A percentile compares a stretch with the other conserved stretches of the same genome.
These are phyloP conservation scores for Climacteris rufus DNA, from an alignment of 2,113 vertebrate genomes.

Conservation along the genomic window DNA sequence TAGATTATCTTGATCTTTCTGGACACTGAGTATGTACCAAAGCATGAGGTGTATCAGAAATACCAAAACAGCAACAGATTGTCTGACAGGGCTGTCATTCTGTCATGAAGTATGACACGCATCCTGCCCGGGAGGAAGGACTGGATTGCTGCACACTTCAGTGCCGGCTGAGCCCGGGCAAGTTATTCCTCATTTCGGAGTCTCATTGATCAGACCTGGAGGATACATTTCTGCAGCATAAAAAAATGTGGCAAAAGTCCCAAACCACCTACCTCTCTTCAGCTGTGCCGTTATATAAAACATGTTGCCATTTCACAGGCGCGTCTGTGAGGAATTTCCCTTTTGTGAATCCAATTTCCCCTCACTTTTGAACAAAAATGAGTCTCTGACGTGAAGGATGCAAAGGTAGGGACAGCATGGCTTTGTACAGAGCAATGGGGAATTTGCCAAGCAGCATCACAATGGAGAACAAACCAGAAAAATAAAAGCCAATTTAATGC, in stretches of 20 bases:
- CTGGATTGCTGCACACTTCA: not conserved
- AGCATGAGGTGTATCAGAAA: not conserved
- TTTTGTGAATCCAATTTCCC: not conserved
- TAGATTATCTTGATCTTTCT: not conserved
- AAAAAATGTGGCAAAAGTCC: not conserved
- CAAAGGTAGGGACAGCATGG: not conserved
- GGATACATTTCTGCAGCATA: not conserved
- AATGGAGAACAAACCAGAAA: not conserved
- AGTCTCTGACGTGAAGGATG: not conserved
- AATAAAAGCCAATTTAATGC: conserved; percentile 22
- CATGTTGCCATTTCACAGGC: not conserved
- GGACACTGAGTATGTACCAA: not conserved
- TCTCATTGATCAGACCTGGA: not conserved
- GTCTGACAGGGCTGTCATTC: not conserved
- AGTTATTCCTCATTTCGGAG: not conserved
- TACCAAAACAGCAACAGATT: not conserved
- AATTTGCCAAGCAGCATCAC: not conserved
- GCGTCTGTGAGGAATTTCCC: not conserved
- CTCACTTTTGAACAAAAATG: not conserved
- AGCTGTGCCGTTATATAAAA: not conserved
- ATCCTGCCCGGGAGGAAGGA: not conserved
- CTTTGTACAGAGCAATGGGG: not conserved
- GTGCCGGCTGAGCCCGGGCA: not conserved
- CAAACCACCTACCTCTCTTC: not conserved
- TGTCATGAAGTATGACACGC: not conserved